Evolutionary conservation across 2,113 vertebrate genomes (phyloP).

Genomic region (Anhinga anhinga): DNA sequence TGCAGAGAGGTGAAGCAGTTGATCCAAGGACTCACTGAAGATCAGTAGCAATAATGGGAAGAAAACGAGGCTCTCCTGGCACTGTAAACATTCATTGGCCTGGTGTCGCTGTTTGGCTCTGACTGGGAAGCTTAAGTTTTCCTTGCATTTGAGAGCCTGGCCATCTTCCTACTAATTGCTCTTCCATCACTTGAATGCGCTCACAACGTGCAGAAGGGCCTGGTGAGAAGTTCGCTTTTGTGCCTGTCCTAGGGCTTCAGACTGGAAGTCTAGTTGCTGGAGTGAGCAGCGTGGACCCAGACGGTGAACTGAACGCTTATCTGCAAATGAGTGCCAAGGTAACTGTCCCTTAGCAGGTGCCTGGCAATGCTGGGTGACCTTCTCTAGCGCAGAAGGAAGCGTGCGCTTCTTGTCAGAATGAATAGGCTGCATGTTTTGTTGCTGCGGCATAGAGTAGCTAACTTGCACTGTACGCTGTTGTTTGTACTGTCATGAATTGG

Average conservation of each 20-base stretch:
- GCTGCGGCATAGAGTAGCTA: fast-evolving
- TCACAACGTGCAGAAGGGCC: background rate
- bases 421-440: background rate
- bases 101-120: background rate
- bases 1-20: background rate
- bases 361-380: background rate
- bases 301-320: background rate
- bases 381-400: background rate
- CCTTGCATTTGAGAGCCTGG: background rate
- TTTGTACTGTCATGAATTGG: background rate
- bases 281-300: background rate
- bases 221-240: background rate
- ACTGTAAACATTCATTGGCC: background rate
- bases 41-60: background rate
- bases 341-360: background rate
- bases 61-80: background rate
- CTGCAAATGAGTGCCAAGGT: background rate
- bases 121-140: background rate
- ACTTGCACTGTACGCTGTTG: background rate
- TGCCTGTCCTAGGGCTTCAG: background rate
- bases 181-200: background rate
- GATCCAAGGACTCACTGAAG: background rate
- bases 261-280: background rate
- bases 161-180: background rate
- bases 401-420: background rate